Evolutionary conservation across 1,140 invertebrate genomes (phyloP).

Genomic region (Elysia chlorotica): DNA sequence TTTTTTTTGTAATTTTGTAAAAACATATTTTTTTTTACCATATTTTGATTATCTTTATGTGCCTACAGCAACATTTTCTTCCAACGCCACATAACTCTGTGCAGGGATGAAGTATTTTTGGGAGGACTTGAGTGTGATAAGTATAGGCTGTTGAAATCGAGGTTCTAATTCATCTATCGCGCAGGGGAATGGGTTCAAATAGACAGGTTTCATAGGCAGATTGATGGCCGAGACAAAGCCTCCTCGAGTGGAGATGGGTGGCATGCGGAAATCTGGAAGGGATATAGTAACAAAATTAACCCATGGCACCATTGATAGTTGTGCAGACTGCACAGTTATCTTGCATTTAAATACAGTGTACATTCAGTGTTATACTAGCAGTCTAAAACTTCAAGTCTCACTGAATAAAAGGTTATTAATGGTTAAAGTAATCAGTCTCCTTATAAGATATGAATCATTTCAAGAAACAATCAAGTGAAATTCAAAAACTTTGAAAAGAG

Average conservation of each 20-base stretch:
- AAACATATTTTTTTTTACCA: too few species aligned
- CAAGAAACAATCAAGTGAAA: too few species aligned
- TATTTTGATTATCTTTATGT: too few species aligned
- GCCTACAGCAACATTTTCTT: conserved; percentile 20
- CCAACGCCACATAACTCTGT: conserved; percentile 42
- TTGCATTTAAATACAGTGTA: not conserved
- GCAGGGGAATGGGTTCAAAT: conserved; percentile 57
- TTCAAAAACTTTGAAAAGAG: too few species aligned
- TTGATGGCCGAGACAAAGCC: conserved; percentile 56
- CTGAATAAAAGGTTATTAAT: too few species aligned
- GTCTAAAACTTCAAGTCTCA: too few species aligned
- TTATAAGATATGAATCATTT: too few species aligned
- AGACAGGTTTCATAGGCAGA: conserved; percentile 56
- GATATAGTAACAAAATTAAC: not conserved
- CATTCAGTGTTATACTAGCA: too few species aligned
- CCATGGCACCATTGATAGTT: not conserved
- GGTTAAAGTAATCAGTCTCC: too few species aligned
- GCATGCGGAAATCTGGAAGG: conserved; percentile 48
- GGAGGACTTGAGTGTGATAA: conserved; percentile 58
- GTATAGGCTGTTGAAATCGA: conserved; percentile 46
- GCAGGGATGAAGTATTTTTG: conserved; percentile 59
- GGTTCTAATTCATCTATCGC: conserved; percentile 40
- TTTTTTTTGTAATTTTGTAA: too few species aligned
- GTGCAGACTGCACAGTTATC: not conserved
- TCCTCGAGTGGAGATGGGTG: conserved; percentile 39